Conservation (phyloP, 37 sponge, comb jelly and placozoan genomes). For the Tethya wilhelma region DNA sequence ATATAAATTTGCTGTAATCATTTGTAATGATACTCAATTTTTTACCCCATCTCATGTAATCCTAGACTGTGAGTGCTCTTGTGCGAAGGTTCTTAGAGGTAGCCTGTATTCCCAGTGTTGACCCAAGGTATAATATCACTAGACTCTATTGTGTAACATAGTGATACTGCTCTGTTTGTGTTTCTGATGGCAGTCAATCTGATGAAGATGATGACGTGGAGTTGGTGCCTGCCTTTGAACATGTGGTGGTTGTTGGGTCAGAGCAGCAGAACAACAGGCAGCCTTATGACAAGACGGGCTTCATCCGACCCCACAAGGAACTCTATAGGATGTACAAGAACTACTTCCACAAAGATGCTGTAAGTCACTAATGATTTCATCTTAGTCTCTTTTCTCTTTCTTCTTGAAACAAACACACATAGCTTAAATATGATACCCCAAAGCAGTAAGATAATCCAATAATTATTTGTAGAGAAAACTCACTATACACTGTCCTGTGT, state of each 20-base stretch:
- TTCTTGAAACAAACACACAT: too few species aligned
- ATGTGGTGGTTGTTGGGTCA: neutral
- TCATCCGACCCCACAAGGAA: constrained; percentile 22
- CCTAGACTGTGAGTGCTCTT: constrained; percentile 43
- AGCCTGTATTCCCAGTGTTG: constrained; percentile 25
- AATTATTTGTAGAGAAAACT: too few species aligned
- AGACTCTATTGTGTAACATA: too few species aligned
- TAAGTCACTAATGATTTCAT: too few species aligned
- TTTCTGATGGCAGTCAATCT: too few species aligned
- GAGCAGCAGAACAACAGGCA: neutral
- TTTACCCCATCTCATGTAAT: neutral
- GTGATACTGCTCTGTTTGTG: too few species aligned
- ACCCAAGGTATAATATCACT: neutral
- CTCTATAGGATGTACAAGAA: constrained; percentile 21
- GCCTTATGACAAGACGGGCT: constrained; percentile 31
- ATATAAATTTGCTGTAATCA: neutral
- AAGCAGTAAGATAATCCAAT: too few species aligned
- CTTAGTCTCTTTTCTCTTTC: too few species aligned
- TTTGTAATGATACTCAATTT: neutral
- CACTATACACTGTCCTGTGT: too few species aligned
- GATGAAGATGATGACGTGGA: too few species aligned
- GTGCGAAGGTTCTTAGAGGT: constrained; percentile 39
- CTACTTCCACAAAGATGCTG: constrained; percentile 18
- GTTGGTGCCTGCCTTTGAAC: constrained; percentile 40
- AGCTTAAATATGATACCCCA: too few species aligned